Base-by-base conservation (phyloP, 2,113 vertebrate species). In the Peromyscus polionotus region DNA sequence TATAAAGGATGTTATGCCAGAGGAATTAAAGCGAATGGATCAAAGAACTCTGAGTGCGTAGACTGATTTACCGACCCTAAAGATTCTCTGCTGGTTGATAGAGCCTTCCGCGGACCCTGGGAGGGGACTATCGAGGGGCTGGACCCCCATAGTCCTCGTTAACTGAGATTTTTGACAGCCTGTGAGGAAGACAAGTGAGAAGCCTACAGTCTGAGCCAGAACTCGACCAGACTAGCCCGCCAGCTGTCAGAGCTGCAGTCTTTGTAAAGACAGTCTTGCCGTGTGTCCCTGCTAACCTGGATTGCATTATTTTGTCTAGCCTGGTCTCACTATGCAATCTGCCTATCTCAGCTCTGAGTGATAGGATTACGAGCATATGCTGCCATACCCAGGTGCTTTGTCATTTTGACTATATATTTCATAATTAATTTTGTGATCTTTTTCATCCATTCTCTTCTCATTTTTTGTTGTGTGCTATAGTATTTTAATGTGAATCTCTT, bases 401-500 rank as follows among this genome's bases (percentile, higher is more conserved):
- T n/a, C 42, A 12, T 94, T 86, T 92, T 84, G 14, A 88, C 5
- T 76, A 2, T 80, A 72, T 61, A 94, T 92, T 77, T n/a, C 28
- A 36, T 20, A n/a, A 28, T 94, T 73, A 91, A 42, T 31, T 83
- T 85, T 65, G 17, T 39, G 59, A 0, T 89, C 14, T 84, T 96
- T 96, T 88, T 68, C 9, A 59, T 88, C 1, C 72, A 22, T 72
- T 96, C 16, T 33, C 33, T 20, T 45, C 42, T 65, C 26, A n/a
- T 61, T 85, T 85, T 89, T 89, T 81, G 10, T 86, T 72, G 73
- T 45, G 75, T 84, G 70, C 54, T 45, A 1, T 75, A 80, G 14
- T 81, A 65, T 81, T 91, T 87, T 91, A 73, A 94, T 4, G 19
- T 65, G 59, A 88, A 51, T 94, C 70, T 84, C 70, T 84, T 84